Evolutionary conservation across 2,888 invertebrate species (phyloP), one percentile per base, ranked within the genome.

Genomic region (Tetramorium bicarinatum): DNA sequence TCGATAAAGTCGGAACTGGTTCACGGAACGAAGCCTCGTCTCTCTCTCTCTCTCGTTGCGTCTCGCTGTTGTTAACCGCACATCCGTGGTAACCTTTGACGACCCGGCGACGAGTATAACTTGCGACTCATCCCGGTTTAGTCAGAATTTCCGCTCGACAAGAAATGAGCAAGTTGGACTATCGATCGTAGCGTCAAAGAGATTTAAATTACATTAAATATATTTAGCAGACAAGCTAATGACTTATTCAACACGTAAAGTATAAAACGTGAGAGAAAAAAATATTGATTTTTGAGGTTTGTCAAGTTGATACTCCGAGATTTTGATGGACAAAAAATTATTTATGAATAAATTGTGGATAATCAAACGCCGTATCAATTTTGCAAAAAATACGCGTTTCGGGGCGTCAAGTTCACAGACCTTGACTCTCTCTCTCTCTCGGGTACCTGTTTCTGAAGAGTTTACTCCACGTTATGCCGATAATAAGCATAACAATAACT

Each of bases 1-100:
- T 80, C 79, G 79, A 80, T 80, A 80, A 80, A 80, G 79, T 71
- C 59, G 79, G 72, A 80, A 80, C 79, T 80, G 79, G 79, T 80
- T 80, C 79, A 71, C 79, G 71, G 71, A 79, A 59, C 71, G 47
- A 47, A 47, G 79, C 38, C 47, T 80, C 47, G 59, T 59, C 59
- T 69, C 71, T 34, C 29, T 34, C 29, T 13, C 56, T 34, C 29
- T 13, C 56, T 34, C n/a, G n/a, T 69, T 44, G 41, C 44, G 41
- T 54, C 67, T 21, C 76, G 29, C 47, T 34, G 72, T 56, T 76
- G 76, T 71, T 71, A 71, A 59, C 71, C 79, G 44, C 71, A 59
- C 79, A 80, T 80, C 59, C 79, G 72, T n/a, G 79, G 59, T 71
- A 71, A 80, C 79, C 72, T 80, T 80, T 80, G 79, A 80, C 72